Percentiles rank a stretch among this genome's conserved stretches.
Conservation (phyloP, 2,797 vertebrate genomes). For the Sebastes steindachneri region DNA sequence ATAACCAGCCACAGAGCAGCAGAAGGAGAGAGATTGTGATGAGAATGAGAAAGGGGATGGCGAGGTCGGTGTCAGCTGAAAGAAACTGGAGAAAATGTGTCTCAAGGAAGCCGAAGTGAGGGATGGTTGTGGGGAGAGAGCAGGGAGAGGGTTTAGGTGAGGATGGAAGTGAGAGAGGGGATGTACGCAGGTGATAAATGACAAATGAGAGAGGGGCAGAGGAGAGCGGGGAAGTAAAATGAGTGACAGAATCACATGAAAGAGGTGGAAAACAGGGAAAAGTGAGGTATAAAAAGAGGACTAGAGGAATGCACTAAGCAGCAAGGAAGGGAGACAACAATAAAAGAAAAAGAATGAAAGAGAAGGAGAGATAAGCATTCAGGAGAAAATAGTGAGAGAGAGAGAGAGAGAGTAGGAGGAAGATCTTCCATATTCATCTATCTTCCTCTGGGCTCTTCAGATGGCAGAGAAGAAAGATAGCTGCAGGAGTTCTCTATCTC, state of each 20-base stretch:
- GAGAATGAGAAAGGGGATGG: conserved; percentile 22
- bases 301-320: not conserved
- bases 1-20: conserved; percentile 41
- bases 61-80: conserved; percentile 17
- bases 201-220: not conserved
- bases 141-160: not conserved
- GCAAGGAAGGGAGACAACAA: not conserved
- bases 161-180: not conserved
- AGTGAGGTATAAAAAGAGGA: not conserved
- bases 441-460: conserved; percentile 73
- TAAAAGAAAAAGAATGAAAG: conserved; percentile 18
- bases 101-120: conserved; percentile 17
- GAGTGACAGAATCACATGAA: not conserved
- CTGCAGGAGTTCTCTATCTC: conserved; percentile 65
- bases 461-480: conserved; percentile 58
- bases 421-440: conserved; percentile 67
- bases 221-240: not conserved
- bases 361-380: conserved; percentile 15
- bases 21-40: conserved; percentile 33
- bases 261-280: not conserved
- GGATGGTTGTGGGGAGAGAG: not conserved
- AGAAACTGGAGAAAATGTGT: conserved; percentile 11
- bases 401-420: conserved; percentile 39
- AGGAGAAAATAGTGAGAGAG: conserved; percentile 4
- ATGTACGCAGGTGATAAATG: not conserved